A percentile compares a stretch with the other conserved stretches of the same genome.
These are phyloP conservation scores for Acropternis orthonyx DNA, from an alignment of 2,797 vertebrate genomes.

Conservation along the genomic window DNA sequence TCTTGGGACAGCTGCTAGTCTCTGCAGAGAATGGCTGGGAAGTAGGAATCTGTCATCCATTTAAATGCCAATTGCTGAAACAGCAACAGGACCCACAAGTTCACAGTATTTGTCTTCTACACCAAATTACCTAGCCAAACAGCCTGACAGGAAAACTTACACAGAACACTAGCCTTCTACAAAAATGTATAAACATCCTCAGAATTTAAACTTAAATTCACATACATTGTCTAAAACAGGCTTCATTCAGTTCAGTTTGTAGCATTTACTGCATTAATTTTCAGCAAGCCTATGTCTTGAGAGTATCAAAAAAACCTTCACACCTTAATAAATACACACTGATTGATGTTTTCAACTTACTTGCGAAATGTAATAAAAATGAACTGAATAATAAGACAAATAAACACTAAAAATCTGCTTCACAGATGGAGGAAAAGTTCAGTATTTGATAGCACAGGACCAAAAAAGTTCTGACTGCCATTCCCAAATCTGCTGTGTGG, in stretches of 20 bases:
- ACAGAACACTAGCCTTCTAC: not conserved
- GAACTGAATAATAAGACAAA: not conserved
- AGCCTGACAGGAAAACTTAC: not conserved
- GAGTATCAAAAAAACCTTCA: rapidly evolving
- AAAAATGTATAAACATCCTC: not conserved
- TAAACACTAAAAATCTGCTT: not conserved
- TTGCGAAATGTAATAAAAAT: not conserved
- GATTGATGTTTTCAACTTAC: not conserved
- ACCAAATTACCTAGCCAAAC: not conserved
- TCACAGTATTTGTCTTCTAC: not conserved
- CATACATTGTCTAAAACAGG: not conserved
- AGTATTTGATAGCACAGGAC: not conserved
- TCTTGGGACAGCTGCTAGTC: not conserved
- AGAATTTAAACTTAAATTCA: not conserved
- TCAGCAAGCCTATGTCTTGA: not conserved
- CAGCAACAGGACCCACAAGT: not conserved
- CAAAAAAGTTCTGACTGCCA: not conserved
- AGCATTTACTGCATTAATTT: not conserved
- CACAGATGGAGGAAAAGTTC: not conserved
- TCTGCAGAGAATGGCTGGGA: not conserved
- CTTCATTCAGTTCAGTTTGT: not conserved
- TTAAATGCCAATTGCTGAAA: not conserved
- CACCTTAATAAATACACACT: not conserved
- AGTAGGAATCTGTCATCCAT: not conserved
- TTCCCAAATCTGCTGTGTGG: not conserved